phyloP scores from a whole-genome alignment of 2,888 invertebrate genomes.

The Campoletis raptor region DNA sequence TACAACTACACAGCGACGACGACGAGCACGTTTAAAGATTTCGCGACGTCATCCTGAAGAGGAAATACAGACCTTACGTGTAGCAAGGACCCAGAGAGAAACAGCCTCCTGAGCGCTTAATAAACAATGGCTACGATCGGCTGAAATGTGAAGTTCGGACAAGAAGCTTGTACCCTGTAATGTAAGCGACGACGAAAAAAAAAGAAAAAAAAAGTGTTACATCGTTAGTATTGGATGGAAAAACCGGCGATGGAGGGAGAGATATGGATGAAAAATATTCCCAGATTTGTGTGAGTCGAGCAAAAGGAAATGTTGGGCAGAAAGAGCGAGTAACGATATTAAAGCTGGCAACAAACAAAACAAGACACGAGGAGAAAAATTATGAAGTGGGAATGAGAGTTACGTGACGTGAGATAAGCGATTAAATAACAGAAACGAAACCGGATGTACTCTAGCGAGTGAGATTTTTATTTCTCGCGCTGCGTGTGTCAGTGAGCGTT shows the following conservation, averaged over 20 bases:
- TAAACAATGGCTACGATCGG: slow-evolving; percentile 88
- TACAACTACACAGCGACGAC: slow-evolving; percentile 66
- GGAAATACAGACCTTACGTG: slow-evolving; percentile 92
- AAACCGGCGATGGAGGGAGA: slow-evolving; percentile 33
- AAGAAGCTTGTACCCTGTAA: slow-evolving; percentile 91
- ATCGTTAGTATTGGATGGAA: slow-evolving; percentile 74
- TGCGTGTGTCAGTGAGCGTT: slow-evolving; percentile 58
- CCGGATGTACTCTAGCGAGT: slow-evolving; percentile 55
- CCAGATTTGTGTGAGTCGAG: slow-evolving; percentile 18
- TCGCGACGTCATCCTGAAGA: slow-evolving; percentile 75
- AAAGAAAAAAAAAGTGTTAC: slow-evolving; percentile 75
- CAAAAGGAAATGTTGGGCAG: slow-evolving; percentile 5
- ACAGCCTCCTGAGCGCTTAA: slow-evolving; percentile 97
- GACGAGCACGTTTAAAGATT: slow-evolving; percentile 72
- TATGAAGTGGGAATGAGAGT: slow-evolving; percentile 45
- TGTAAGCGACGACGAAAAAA: slow-evolving; percentile 81
- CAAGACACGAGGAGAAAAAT: slow-evolving; percentile 38
- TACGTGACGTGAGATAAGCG: slow-evolving; percentile 61
- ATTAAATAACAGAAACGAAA: slow-evolving; percentile 49
- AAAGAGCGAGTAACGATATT: not conserved
- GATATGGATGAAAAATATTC: slow-evolving; percentile 29
- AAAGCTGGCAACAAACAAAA: slow-evolving; percentile 44
- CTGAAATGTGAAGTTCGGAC: slow-evolving; percentile 86
- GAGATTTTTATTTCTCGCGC: slow-evolving; percentile 53
- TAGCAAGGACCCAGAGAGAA: slow-evolving; percentile 97